Percentiles rank a stretch among this genome's conserved stretches.
Evolutionary conservation across 2,888 invertebrate species (phyloP).

Genomic region (Terebella lapidaria): DNA sequence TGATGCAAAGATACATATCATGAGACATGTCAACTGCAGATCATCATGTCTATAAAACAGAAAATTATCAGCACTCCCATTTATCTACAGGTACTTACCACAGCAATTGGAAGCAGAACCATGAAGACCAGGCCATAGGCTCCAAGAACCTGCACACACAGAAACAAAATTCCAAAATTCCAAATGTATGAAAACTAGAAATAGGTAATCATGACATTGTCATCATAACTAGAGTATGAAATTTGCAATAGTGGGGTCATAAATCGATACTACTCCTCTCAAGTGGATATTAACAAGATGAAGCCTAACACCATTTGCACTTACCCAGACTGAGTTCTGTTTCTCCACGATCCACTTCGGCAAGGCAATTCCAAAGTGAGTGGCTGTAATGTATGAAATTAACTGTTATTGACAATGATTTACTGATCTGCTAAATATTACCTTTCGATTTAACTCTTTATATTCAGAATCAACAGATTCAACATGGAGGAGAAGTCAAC

Average conservation of each 20-base stretch:
- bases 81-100: conserved; percentile 51
- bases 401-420: too few relatives aligned
- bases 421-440: too few relatives aligned
- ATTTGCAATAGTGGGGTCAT: background rate
- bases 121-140: conserved; percentile 83
- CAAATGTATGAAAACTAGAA: background rate
- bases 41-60: too few relatives aligned
- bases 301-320: too few relatives aligned
- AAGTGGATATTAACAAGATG: too few relatives aligned
- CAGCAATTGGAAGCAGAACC: conserved; percentile 77
- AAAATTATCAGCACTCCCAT: too few relatives aligned
- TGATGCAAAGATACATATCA: too few relatives aligned
- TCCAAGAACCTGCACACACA: conserved; percentile 45
- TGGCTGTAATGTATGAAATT: conserved; percentile 65
- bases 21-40: too few relatives aligned
- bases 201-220: background rate
- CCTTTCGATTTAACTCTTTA: too few relatives aligned
- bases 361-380: conserved; percentile 97
- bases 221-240: background rate
- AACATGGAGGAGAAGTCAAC: too few relatives aligned
- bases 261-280: too few relatives aligned
- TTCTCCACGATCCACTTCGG: conserved; percentile 99
- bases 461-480: too few relatives aligned
- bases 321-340: conserved; percentile 93
- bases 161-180: conserved; percentile 5